Conservation (phyloP, 2,113 vertebrate genomes). For the Psittacula cyanocephala region DNA sequence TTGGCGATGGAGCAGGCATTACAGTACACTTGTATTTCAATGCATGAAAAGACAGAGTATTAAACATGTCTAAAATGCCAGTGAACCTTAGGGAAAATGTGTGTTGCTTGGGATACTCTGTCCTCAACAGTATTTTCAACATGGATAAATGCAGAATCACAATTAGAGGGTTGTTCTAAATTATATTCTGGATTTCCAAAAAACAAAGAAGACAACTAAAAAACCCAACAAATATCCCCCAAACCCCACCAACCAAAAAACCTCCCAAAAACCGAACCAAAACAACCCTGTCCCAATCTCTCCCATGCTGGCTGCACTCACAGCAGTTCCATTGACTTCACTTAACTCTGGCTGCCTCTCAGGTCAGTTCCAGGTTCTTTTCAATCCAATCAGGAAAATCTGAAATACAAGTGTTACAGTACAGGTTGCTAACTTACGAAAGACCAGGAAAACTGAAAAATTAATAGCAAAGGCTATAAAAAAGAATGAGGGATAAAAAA, state of each 20-base stretch:
- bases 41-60: neutral
- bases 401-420: neutral
- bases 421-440: neutral
- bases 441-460: neutral
- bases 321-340: neutral
- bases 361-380: neutral
- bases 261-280: neutral
- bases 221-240: too few species aligned
- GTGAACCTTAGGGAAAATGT: neutral
- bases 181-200: neutral
- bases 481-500: neutral
- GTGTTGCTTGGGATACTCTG: neutral
- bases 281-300: neutral
- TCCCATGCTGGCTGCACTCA: neutral
- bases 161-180: conserved; percentile 16
- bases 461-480: neutral
- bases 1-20: neutral
- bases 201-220: neutral
- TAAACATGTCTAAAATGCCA: neutral
- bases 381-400: neutral
- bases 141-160: neutral
- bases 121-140: neutral
- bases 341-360: neutral
- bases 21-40: neutral
- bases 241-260: neutral